A percentile compares a stretch with the other conserved stretches of the same genome.
These are phyloP conservation scores for Coptotermes formosanus DNA, from an alignment of 1,140 invertebrate genomes.

Conservation along the genomic window DNA sequence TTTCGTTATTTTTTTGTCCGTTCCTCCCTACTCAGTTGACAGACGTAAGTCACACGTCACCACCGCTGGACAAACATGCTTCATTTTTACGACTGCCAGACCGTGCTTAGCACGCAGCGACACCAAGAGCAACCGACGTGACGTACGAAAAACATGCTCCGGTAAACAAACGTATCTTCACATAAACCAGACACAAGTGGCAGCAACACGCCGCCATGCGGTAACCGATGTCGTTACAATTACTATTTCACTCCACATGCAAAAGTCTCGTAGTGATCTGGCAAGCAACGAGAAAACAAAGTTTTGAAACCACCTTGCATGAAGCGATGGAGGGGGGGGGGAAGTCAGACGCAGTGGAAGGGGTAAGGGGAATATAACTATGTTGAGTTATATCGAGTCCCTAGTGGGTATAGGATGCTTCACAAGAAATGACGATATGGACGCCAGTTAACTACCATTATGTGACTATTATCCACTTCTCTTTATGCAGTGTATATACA, in stretches of 20 bases:
- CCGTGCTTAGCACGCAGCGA: not conserved
- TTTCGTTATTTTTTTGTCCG: not conserved
- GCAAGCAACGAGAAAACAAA: not conserved
- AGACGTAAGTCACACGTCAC: not conserved
- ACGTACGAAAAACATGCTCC: too few species aligned
- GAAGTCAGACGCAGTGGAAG: conserved; percentile 13
- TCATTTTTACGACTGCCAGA: not conserved
- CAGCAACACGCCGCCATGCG: too few species aligned
- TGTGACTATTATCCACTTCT: not conserved
- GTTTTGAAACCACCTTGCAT: conserved; percentile 26
- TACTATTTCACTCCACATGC: conserved; percentile 6
- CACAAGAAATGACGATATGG: not conserved
- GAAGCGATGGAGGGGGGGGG: not conserved
- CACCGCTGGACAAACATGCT: not conserved
- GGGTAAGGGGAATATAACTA: conserved; percentile 25
- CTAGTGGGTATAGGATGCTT: not conserved
- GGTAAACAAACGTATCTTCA: too few species aligned
- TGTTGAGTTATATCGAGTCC: conserved; percentile 13
- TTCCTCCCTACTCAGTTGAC: not conserved
- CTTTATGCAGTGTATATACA: not conserved
- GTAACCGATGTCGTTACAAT: too few species aligned
- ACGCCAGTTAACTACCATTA: not conserved
- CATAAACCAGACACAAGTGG: too few species aligned
- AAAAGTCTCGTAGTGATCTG: conserved; percentile 20
- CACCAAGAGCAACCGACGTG: not conserved